Evolutionary conservation across 2,888 invertebrate genomes (phyloP).

Genomic region (Tenthredo mesomela): DNA sequence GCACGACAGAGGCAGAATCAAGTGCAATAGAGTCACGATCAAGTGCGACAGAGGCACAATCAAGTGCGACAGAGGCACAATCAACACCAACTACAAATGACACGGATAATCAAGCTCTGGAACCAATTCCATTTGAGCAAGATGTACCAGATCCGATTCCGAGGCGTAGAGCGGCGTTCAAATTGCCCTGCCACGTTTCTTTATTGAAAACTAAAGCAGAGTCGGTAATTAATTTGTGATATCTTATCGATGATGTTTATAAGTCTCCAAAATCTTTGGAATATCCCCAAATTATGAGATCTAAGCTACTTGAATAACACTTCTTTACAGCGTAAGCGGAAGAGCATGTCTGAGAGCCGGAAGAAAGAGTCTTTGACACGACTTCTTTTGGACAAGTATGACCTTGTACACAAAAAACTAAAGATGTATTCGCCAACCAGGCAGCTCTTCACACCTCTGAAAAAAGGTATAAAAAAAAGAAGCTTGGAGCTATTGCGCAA

Average conservation of each 20-base stretch:
- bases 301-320: not conserved
- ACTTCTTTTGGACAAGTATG: slow-evolving; percentile 60
- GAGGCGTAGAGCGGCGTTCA: slow-evolving; percentile 62
- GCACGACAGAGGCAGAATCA: not conserved
- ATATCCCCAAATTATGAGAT: not conserved
- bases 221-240: slow-evolving; percentile 54
- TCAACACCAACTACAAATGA: not conserved
- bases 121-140: slow-evolving; percentile 70
- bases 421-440: slow-evolving; percentile 61
- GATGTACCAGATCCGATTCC: slow-evolving; percentile 64
- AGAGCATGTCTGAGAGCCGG: slow-evolving; percentile 47
- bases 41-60: not conserved
- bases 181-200: slow-evolving; percentile 67
- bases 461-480: slow-evolving; percentile 59
- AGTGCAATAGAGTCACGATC: not conserved
- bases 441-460: slow-evolving; percentile 60
- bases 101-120: slow-evolving; percentile 59
- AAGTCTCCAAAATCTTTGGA: not conserved
- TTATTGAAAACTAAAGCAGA: slow-evolving; percentile 60
- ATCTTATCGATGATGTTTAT: not conserved
- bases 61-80: not conserved
- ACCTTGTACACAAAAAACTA: slow-evolving; percentile 59
- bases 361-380: slow-evolving; percentile 58
- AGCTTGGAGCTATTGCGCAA: not conserved
- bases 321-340: slow-evolving; percentile 63